Percentiles rank a stretch among this genome's conserved stretches.
Conservation (phyloP, 2,888 invertebrate species). For the Leptinotarsa haldemani region DNA sequence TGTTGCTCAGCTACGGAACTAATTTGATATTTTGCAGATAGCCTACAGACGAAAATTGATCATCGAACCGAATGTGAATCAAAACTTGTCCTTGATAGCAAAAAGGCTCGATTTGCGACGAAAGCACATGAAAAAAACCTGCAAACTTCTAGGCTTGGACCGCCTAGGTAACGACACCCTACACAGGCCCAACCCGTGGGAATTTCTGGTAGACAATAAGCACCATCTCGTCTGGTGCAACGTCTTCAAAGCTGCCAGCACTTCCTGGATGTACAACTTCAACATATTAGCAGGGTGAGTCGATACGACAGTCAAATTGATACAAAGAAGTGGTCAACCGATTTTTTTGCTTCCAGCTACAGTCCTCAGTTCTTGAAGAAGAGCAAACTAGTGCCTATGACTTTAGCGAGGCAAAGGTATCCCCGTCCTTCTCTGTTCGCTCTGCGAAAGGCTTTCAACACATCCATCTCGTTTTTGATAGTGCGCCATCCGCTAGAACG, state of each 20-base stretch:
- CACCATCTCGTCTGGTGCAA: slow-evolving; percentile 88
- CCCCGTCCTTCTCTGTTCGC: slow-evolving; percentile 80
- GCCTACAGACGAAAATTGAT: slow-evolving; percentile 26
- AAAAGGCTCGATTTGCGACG: slow-evolving; percentile 72
- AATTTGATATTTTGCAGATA: slow-evolving; percentile 14
- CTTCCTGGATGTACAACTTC: slow-evolving; percentile 93
- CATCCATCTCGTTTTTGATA: slow-evolving; percentile 82
- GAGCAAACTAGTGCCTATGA: slow-evolving; percentile 82
- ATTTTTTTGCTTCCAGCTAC: slow-evolving; percentile 67
- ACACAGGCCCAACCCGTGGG: slow-evolving; percentile 85
- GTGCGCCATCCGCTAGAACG: slow-evolving; percentile 85
- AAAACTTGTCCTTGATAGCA: slow-evolving; percentile 72
- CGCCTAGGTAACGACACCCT: slow-evolving; percentile 70
- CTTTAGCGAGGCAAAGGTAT: slow-evolving; percentile 82
- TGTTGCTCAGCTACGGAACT: too few species aligned
- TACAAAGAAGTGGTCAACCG: neutral
- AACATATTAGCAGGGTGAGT: slow-evolving; percentile 82
- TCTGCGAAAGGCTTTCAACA: slow-evolving; percentile 77
- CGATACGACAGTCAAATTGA: neutral
- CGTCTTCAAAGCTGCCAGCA: slow-evolving; percentile 87
- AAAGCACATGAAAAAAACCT: slow-evolving; percentile 71
- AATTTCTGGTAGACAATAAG: slow-evolving; percentile 83
- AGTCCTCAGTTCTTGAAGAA: slow-evolving; percentile 80
- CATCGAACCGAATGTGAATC: slow-evolving; percentile 48
- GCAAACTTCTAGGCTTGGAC: slow-evolving; percentile 72